Evolutionary conservation across 2,797 vertebrate species (phyloP).

Genomic region (Siniperca obscura): DNA sequence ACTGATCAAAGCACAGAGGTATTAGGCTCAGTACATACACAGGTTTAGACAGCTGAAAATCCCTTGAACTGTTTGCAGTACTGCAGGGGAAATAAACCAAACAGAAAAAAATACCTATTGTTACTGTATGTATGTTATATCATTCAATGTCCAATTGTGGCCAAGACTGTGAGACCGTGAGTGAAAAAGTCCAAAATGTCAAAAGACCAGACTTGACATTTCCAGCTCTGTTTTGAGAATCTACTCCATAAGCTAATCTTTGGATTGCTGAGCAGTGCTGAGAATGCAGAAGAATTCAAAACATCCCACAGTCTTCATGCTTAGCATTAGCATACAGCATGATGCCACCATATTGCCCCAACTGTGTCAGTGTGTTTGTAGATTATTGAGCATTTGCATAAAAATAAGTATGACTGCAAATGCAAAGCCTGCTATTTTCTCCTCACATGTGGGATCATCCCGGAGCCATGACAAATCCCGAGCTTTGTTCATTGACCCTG

Average conservation of each 20-base stretch:
- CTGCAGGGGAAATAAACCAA: constrained; percentile 28
- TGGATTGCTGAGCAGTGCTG: constrained; percentile 59
- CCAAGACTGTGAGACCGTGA: background rate
- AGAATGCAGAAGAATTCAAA: constrained; percentile 61
- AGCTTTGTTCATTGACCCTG: constrained; percentile 77
- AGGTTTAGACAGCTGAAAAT: constrained; percentile 51
- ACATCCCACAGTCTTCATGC: constrained; percentile 30
- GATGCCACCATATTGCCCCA: constrained; percentile 45
- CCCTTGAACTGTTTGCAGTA: constrained; percentile 28
- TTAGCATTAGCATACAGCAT: constrained; percentile 57
- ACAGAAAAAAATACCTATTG: background rate
- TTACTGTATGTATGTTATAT: background rate
- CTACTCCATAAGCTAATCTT: constrained; percentile 55
- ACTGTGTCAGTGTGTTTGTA: constrained; percentile 59
- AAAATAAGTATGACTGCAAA: constrained; percentile 66
- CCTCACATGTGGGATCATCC: constrained; percentile 55
- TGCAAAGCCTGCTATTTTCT: constrained; percentile 52
- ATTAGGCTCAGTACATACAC: constrained; percentile 42
- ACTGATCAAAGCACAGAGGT: constrained; percentile 57
- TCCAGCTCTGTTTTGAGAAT: constrained; percentile 40
- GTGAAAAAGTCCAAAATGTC: constrained; percentile 38
- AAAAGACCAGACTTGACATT: constrained; percentile 51
- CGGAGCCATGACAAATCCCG: constrained; percentile 58
- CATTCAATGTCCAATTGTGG: constrained; percentile 9
- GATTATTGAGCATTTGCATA: constrained; percentile 72